phyloP scores from a whole-genome alignment of 2,888 invertebrate species.

The Rotaria socialis region DNA sequence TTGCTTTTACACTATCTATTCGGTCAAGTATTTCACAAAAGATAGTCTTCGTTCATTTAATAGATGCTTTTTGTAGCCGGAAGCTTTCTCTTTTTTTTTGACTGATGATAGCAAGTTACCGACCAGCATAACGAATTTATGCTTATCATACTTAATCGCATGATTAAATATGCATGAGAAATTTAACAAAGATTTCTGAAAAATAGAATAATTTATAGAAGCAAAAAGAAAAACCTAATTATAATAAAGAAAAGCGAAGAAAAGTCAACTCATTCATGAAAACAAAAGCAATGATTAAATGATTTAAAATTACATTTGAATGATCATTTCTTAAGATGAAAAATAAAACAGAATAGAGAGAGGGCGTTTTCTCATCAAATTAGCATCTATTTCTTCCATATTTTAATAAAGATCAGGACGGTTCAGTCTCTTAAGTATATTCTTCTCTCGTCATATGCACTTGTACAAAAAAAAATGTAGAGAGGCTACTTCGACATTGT shows the following conservation, averaged over 20 bases:
- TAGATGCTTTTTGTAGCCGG: constrained; percentile 18
- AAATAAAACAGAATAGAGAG: neutral
- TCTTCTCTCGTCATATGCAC: neutral
- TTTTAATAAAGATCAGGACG: neutral
- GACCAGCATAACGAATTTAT: constrained; percentile 14
- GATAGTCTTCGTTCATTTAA: neutral
- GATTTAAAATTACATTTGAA: neutral
- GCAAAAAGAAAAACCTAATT: no score
- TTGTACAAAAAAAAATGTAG: neutral
- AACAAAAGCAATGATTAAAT: constrained; percentile 10
- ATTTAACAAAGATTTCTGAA: neutral
- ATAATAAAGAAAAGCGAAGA: no score
- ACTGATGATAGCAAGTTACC: neutral
- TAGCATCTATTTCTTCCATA: neutral
- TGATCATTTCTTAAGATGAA: neutral
- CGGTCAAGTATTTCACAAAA: constrained; percentile 21
- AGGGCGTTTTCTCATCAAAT: constrained; percentile 1
- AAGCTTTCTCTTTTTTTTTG: neutral
- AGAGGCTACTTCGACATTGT: constrained; percentile 12
- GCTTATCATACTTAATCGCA: neutral
- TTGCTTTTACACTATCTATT: neutral
- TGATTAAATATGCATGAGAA: neutral
- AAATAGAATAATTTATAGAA: no score
- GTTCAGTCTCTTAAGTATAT: neutral
- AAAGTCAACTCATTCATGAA: neutral